phyloP scores from a whole-genome alignment of 2,888 invertebrate genomes.

The Synergus umbraculus region DNA sequence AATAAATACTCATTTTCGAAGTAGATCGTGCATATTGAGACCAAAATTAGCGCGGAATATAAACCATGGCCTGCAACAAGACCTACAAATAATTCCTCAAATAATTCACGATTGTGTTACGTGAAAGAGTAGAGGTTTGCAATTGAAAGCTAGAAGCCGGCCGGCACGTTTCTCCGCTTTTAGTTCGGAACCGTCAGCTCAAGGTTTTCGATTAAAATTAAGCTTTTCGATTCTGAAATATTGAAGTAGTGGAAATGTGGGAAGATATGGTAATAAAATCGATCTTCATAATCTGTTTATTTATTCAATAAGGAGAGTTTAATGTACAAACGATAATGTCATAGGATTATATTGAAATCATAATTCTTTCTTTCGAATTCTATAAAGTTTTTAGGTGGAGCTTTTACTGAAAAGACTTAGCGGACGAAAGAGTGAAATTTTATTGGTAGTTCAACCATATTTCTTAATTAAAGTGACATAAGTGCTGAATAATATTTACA shows the following conservation, averaged over 20 bases:
- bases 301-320: not conserved
- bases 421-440: not conserved
- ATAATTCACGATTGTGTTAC: slow-evolving; percentile 56
- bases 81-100: slow-evolving; percentile 50
- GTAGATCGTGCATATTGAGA: slow-evolving; percentile 40
- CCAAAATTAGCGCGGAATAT: slow-evolving; percentile 48
- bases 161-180: slow-evolving; percentile 46
- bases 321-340: not conserved
- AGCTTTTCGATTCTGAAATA: not conserved
- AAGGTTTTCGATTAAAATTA: not conserved
- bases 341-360: no score
- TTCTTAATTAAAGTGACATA: not conserved
- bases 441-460: not conserved
- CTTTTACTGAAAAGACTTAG: not conserved
- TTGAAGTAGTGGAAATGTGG: slow-evolving; percentile 44
- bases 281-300: not conserved
- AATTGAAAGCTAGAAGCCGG: slow-evolving; percentile 33
- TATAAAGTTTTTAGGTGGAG: not conserved
- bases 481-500: slow-evolving; percentile 50
- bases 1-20: not conserved
- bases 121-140: slow-evolving; percentile 47
- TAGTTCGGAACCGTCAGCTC: slow-evolving; percentile 42
- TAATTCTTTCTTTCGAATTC: not conserved
- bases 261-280: slow-evolving; percentile 54
- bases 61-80: slow-evolving; percentile 41